Evolutionary conservation across 2,797 vertebrate genomes (phyloP), one percentile per base, ranked within the genome.

Genomic region (Glossophaga mutica): DNA sequence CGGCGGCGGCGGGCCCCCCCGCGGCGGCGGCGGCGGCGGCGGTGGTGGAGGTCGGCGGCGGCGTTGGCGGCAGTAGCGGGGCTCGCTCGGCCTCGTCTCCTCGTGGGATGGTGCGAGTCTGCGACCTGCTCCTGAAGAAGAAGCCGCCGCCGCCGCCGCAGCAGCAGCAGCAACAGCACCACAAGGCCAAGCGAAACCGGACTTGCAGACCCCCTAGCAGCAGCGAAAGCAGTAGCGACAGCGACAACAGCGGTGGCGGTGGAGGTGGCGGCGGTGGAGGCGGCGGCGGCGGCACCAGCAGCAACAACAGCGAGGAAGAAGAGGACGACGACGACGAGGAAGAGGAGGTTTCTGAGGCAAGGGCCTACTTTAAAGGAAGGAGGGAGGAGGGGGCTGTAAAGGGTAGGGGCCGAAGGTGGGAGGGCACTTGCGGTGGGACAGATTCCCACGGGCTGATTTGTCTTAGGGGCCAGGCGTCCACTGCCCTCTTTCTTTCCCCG

Each of bases 321-420:
- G 98, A 98, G 2, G 98, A 98, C 3, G 98, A 98, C 14, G 98
- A 98, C 42, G 98, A 98, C 48, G 98, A 98, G 37, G 98, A 98
- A 48, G 98, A 98, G 93, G 98, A 98, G 97, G 98, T 98, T 82
- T 98, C 98, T 39, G 98, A 98, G 98, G 98, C 98, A 98, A 97
- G 97, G 96, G 94, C 96, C 94, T 87, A 95, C 71, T 71, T 94
- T 84, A 1, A 7, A 79, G 90, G 92, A 44, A 65, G 84, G 92
- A 52, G 96, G 93, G 95, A 78, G 96, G 96, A 59, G 59, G 94
- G 95, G 93, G 2, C 19, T 2, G n/a, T 2, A 4, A 15, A 44
- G 91, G 95, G 42, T 19, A 4, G 94, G 70, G 93, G 76, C 93
- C 50, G 52, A 4, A 14, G 93, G 78, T 50, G 91, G 95, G 91